These are phyloP conservation scores for Idaea biselata DNA, from an alignment of 2,888 invertebrate species.

Conservation along the genomic window DNA sequence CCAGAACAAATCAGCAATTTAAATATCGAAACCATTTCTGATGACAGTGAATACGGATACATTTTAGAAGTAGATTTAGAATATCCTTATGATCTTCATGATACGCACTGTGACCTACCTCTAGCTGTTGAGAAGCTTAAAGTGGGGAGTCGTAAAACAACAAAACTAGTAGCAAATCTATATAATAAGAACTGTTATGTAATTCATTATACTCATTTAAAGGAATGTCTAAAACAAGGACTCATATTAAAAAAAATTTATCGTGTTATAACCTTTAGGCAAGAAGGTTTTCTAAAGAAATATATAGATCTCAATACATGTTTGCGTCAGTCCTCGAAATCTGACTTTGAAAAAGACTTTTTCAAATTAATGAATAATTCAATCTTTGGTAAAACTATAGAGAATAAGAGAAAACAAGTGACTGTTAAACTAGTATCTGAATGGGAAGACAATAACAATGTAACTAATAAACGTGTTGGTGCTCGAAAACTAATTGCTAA, in stretches of 20 bases:
- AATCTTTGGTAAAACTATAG: conserved; percentile 21
- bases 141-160: conserved; percentile 7
- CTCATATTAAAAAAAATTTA: conserved; percentile 18
- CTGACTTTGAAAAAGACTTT: conserved; percentile 20
- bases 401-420: conserved; percentile 11
- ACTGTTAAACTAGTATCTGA: background rate
- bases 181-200: conserved; percentile 18
- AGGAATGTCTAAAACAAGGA: conserved; percentile 19
- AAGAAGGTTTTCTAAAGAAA: conserved; percentile 16
- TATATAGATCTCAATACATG: conserved; percentile 18
- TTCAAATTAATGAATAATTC: conserved; percentile 22
- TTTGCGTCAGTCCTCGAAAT: no score
- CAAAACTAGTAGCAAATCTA: conserved; percentile 9
- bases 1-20: conserved; percentile 30
- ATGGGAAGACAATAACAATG: background rate
- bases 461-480: background rate
- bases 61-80: conserved; percentile 39
- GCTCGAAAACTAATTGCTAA: background rate
- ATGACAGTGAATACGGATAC: conserved; percentile 21
- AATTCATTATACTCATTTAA: conserved; percentile 16
- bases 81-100: conserved; percentile 34
- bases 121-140: conserved; percentile 21
- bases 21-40: conserved; percentile 17
- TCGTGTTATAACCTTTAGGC: conserved; percentile 22
- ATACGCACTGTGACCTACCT: conserved; percentile 34